Evolutionary conservation across 1,140 invertebrate species (phyloP), one percentile per base, ranked within the genome.

Genomic region (Leucophenga varia): DNA sequence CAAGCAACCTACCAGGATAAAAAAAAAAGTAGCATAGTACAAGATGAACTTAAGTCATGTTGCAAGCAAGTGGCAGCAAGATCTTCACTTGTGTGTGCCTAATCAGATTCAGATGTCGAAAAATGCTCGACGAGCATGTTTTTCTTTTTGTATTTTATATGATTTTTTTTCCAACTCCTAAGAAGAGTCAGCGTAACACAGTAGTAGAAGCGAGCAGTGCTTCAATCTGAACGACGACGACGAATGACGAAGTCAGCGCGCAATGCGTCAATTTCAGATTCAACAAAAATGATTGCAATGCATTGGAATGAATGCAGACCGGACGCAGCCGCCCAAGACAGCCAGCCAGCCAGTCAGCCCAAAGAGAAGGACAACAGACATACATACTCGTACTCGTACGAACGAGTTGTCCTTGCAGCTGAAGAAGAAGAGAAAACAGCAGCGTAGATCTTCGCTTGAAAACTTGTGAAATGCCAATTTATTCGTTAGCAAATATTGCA

Each of bases 401-500:
- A n/a, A n/a, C n/a, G n/a, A n/a, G n/a, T n/a, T n/a, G n/a, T n/a
- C n/a, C n/a, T n/a, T n/a, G n/a, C n/a, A n/a, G n/a, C n/a, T n/a
- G n/a, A n/a, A n/a, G n/a, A n/a, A n/a, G n/a, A n/a, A n/a, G n/a
- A n/a, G n/a, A n/a, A n/a, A n/a, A n/a, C n/a, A n/a, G n/a, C n/a
- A n/a, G n/a, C n/a, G n/a, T n/a, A n/a, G n/a, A n/a, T n/a, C n/a
- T n/a, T 16, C 17, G 31, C 31, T 19, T 37, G 56, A 59, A 60
- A 58, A 67, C 63, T 67, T 67, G 63, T 67, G 63, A 67, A 67
- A 67, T 67, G 63, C 63, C 63, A 67, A 67, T 67, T 67, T 67
- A 67, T 67, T 67, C 63, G 63, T 67, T 67, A 67, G 63, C 63
- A 67, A 67, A 67, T 67, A 67, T 67, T 67, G 63, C 63, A 67